A percentile compares a stretch with the other conserved stretches of the same genome.
phyloP scores from a whole-genome alignment of 2,113 vertebrate genomes.

The Rhynchomys soricoides region DNA sequence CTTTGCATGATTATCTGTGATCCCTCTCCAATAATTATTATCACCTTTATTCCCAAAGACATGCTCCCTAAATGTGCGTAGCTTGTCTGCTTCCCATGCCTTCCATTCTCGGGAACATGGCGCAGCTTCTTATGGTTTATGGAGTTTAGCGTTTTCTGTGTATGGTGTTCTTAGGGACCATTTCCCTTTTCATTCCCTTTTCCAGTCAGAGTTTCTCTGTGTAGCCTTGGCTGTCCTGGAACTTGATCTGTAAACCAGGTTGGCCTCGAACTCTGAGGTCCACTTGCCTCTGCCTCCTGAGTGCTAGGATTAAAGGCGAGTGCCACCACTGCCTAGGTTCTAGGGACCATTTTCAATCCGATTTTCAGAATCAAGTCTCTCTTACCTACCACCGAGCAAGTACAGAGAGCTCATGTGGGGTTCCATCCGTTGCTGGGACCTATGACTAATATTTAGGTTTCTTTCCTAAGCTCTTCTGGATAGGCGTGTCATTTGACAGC shows the following conservation, averaged over 20 bases:
- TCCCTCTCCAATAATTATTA: neutral
- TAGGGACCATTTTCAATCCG: neutral
- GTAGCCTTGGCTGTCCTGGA: neutral
- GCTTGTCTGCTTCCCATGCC: neutral
- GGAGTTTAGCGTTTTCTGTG: neutral
- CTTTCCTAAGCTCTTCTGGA: conserved; percentile 26
- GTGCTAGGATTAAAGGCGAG: neutral
- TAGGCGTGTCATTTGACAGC: neutral
- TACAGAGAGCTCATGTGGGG: neutral
- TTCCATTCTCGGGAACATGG: neutral
- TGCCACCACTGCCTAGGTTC: neutral
- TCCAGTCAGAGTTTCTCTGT: neutral
- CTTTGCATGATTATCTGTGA: neutral
- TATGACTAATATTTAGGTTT: neutral
- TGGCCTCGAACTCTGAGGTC: neutral
- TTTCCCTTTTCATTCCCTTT: neutral
- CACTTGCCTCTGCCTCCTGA: neutral
- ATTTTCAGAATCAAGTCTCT: neutral
- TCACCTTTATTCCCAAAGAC: neutral
- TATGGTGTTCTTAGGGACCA: neutral
- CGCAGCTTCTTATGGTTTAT: neutral
- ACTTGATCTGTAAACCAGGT: neutral
- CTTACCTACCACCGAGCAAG: neutral
- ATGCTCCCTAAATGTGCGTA: neutral
- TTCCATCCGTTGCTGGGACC: neutral